Evolutionary conservation across 2,888 invertebrate genomes (phyloP).

Genomic region (Meghimatium bilineatum): DNA sequence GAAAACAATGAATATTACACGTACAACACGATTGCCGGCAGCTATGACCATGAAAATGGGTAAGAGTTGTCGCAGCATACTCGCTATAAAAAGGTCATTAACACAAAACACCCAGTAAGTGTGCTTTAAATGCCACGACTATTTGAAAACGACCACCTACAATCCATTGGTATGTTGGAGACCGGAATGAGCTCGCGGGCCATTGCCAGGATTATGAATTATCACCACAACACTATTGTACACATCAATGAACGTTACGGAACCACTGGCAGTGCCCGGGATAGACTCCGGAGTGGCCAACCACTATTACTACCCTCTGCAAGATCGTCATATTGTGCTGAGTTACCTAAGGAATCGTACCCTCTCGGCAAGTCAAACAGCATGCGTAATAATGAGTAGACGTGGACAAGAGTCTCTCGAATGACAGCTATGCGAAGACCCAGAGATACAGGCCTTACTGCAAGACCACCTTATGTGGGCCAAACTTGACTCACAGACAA

Average conservation of each 20-base stretch:
- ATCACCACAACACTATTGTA: constrained; percentile 3
- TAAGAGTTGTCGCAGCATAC: too few species aligned
- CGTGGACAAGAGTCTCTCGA: constrained; percentile 1
- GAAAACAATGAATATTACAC: too few species aligned
- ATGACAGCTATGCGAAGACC: constrained; percentile 11
- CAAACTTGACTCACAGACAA: not conserved
- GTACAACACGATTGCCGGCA: too few species aligned
- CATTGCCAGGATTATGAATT: constrained; percentile 7
- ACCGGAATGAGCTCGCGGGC: not conserved
- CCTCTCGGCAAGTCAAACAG: not conserved
- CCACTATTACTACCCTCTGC: not conserved
- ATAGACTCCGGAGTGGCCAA: constrained; percentile 14
- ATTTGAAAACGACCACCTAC: not conserved
- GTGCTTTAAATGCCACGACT: not conserved
- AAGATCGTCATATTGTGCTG: constrained; percentile 15
- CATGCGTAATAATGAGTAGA: constrained; percentile 8
- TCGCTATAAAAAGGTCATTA: too few species aligned
- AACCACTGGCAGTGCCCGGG: constrained; percentile 22
- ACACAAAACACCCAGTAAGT: too few species aligned
- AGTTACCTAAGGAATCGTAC: constrained; percentile 7
- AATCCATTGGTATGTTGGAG: not conserved
- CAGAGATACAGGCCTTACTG: constrained; percentile 9
- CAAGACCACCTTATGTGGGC: not conserved
- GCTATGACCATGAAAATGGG: too few species aligned
- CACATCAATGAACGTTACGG: not conserved